A percentile compares a stretch with the other conserved stretches of the same genome.
These are phyloP conservation scores for Psylliodes chrysocephalus DNA, from an alignment of 2,888 invertebrate genomes.

Conservation along the genomic window DNA sequence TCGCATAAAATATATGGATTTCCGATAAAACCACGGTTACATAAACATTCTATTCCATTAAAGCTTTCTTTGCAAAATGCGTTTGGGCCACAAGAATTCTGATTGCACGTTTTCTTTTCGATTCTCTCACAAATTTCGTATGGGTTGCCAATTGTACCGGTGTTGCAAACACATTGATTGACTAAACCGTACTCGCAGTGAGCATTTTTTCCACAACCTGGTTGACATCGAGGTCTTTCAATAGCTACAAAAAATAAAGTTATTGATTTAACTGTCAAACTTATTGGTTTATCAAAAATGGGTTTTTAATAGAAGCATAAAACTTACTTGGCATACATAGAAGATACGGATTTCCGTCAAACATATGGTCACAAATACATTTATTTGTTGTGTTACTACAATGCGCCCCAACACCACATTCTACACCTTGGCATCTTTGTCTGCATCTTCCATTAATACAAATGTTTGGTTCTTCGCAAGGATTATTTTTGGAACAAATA, in stretches of 20 bases:
- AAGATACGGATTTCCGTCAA: slow-evolving; percentile 88
- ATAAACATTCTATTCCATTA: slow-evolving; percentile 82
- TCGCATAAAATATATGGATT: slow-evolving; percentile 86
- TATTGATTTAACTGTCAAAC: neutral
- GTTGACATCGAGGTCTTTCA: slow-evolving; percentile 80
- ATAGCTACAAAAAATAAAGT: slow-evolving; percentile 70
- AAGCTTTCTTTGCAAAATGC: slow-evolving; percentile 83
- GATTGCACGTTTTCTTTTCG: slow-evolving; percentile 76
- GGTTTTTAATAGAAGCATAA: slow-evolving; percentile 39
- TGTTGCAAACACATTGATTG: slow-evolving; percentile 85
- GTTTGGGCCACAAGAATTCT: slow-evolving; percentile 78
- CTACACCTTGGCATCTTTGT: slow-evolving; percentile 85
- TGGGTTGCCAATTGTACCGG: slow-evolving; percentile 87
- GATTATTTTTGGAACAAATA: slow-evolving; percentile 80
- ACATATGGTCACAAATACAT: slow-evolving; percentile 88
- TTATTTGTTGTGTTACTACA: slow-evolving; percentile 84
- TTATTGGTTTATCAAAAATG: too few relatives aligned
- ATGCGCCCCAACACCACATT: slow-evolving; percentile 89
- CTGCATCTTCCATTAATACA: slow-evolving; percentile 91
- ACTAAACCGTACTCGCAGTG: slow-evolving; percentile 86
- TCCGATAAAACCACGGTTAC: slow-evolving; percentile 84
- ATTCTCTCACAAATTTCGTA: slow-evolving; percentile 82
- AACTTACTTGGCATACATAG: slow-evolving; percentile 92
- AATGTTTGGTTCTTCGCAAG: slow-evolving; percentile 81
- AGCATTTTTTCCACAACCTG: slow-evolving; percentile 83